Base-by-base conservation (phyloP, 2,797 vertebrate genomes). In the Linurgus olivaceus region DNA sequence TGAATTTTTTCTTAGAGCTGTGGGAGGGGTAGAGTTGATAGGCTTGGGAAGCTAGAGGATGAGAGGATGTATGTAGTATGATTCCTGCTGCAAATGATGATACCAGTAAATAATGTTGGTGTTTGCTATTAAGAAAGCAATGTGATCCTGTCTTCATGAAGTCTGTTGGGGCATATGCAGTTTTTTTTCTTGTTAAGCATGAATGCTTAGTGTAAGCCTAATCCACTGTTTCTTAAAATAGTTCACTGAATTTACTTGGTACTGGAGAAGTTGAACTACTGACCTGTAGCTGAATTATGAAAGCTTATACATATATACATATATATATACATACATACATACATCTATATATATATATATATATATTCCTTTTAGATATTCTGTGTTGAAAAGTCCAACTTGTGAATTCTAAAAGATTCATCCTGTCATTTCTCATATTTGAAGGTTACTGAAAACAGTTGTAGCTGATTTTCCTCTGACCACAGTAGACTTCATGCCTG, bases 401-500 rank as follows among this genome's bases (percentile, higher is more conserved):
- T 51, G 4, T 38, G 55, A 84, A 59, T 45, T 91, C 71, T 87
- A 33, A 68, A 76, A 88, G 31, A 31, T 72, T 76, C 23, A 17
- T 86, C 13, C 16, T 83, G 29, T 82, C 65, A 48, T 93, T 68
- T 90, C 87, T 61, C 3, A 14, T 85, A 44, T 87, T 81, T 92
- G 33, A 97, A 99, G 99, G 54, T 61, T 99, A 48, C 97, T 99
- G 91, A 98, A 98, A 86, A 98, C 98, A 13, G 98, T 99, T 95
- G 98, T 98, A 54, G 98, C 98, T 17, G 99, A 99, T 42, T 97
- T 98, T 74, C 99, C 99, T 16, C 98, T 99, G 58, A 99, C 99
- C 12, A 98, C 99, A 6, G 98, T 99, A 33, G 99, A 99, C 97
- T 99, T 99, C 96, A 99, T 98, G 95, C 98, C 98, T 38, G 99